Evolutionary conservation across 2,797 vertebrate species (phyloP), one percentile per base, ranked within the genome.

Genomic region (Xerus rutilus): DNA sequence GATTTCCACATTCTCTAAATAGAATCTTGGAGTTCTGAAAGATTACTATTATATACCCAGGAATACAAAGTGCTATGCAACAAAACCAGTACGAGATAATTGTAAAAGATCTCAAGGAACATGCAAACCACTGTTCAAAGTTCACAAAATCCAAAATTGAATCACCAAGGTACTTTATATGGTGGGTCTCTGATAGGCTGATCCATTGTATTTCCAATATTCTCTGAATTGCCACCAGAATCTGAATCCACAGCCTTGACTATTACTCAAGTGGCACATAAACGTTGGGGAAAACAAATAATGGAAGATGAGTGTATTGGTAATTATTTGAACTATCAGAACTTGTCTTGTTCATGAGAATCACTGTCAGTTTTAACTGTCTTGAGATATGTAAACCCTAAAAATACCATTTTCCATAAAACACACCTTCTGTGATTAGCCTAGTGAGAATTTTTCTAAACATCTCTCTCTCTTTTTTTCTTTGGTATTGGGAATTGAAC

Each of bases 21-120:
- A 94, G 74, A 82, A 89, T 77, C 70, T 32, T 85, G 59, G 21
- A 83, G 86, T 74, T 83, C n/a, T 86, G 25, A 30, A 82, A 67
- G 69, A 85, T 57, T 82, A 32, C 70, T 76, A 7, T 1, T 54
- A 15, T 57, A 82, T 89, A 7, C 21, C 11, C 3, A 86, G 93
- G 45, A 88, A 83, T 28, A 62, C 73, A 85, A 77, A 89, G 28
- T 65, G 15, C 12, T 72, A 79, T 54, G 69, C 23, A 62, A 96
- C 77, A 92, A 76, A 92, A 78, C 70, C 5, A 45, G 57, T 93
- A 39, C 8, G 32, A 39, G 47, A 69, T 74, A 35, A 64, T 43
- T 57, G 35, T 79, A 91, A 95, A 95, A 69, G 28, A 54, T 64
- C 70, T 87, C 67, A 77, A 93, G 30, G 12, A 65, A 2, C 49